Conservation (phyloP, 2,797 vertebrate species). For the Sebastes nivosus region DNA sequence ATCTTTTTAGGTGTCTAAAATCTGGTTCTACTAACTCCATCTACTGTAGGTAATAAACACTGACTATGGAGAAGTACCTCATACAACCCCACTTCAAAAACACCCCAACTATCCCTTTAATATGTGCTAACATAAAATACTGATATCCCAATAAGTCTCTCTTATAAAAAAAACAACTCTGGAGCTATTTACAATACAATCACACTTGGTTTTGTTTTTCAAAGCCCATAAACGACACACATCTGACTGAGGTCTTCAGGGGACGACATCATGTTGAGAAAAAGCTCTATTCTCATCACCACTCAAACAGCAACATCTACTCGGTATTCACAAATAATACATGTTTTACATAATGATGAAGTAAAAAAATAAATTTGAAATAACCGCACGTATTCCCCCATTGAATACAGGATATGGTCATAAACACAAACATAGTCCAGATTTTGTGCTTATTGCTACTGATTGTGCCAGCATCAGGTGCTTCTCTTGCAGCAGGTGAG, state of each 20-base stretch:
- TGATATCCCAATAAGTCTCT: constrained; percentile 65
- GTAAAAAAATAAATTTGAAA: constrained; percentile 85
- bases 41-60: neutral
- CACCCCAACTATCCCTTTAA: neutral
- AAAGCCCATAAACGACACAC: constrained; percentile 15
- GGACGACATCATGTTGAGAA: constrained; percentile 13
- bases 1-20: neutral
- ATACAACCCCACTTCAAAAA: neutral
- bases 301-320: constrained; percentile 62
- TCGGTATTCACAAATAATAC: constrained; percentile 76
- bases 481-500: constrained; percentile 45
- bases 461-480: constrained; percentile 79
- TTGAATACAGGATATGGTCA: constrained; percentile 64
- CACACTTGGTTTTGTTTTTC: constrained; percentile 43
- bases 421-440: constrained; percentile 66
- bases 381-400: constrained; percentile 64
- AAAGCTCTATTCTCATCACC: constrained; percentile 54
- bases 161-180: constrained; percentile 78
- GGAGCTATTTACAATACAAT: constrained; percentile 82
- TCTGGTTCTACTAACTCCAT: neutral
- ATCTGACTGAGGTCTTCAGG: constrained; percentile 26
- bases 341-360: constrained; percentile 68
- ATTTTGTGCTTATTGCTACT: constrained; percentile 79
- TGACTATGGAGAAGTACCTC: neutral
- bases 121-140: constrained; percentile 65